Base-by-base conservation (phyloP, 2,113 vertebrate genomes). In the Coreoperca whiteheadi region DNA sequence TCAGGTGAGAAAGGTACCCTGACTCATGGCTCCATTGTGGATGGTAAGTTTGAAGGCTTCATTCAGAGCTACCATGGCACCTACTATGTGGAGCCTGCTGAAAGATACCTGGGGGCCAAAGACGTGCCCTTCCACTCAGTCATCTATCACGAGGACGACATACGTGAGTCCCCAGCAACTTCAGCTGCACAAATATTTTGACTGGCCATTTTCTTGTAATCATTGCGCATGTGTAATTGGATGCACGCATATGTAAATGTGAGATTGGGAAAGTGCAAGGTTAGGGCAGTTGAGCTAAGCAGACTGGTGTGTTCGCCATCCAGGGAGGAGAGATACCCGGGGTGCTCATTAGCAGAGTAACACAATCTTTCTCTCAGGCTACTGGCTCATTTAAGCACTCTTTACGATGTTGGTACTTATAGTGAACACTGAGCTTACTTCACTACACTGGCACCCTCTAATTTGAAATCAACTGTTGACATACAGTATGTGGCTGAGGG, bases 111-210 rank as follows among this genome's bases (percentile, higher is more conserved):
- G 93, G 96, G 96, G 92, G 96, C 94, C 81, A 96, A 95, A 92
- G 94, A 95, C 37, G 95, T 98, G 50, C 97, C 98, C 1, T 99
- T 98, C 93, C 98, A 99, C 75, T 99, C 98, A 18, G 97, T 99
- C 92, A 99, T 99, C 92, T 99, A 99, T 94, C 98, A 99, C 43
- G 98, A 99, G 94, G 97, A 99, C 87, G 97, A 99, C 94, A 98
- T 99, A 84, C 94, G 98, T 99, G 94, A 99, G 98, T 97, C 82
- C 70, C 46, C 11, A 54, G 32, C 63, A 75, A 32, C 60, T 12
- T 20, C 34, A 56, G 18, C 37, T 16, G 53, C 51, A 30, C 68
- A 73, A 67, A 67, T 39, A 46, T 53, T 70, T 75, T 79, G 56
- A 68, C 50, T 53, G 50, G 1, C 20, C 25, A 15, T 53, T 87